Percentiles rank a stretch among this genome's conserved stretches.
Conservation (phyloP, 2,113 vertebrate species). For the Oryzias javanicus region DNA sequence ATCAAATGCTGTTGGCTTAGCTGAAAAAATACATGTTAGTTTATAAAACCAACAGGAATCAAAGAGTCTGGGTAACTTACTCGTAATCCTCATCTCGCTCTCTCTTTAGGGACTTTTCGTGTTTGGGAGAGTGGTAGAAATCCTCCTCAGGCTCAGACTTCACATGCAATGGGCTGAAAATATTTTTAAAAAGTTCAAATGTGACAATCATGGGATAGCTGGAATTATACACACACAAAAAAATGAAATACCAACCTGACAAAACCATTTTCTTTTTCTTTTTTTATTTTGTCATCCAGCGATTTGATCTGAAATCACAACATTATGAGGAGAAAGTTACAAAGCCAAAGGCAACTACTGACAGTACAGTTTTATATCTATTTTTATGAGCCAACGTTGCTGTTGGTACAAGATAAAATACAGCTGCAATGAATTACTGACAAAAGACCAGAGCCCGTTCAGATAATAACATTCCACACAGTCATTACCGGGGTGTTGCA, state of each 20-base stretch:
- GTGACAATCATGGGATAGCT: neutral
- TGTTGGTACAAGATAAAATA: too few species aligned
- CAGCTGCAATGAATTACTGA: too few species aligned
- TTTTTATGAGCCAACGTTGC: too few species aligned
- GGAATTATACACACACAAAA: neutral
- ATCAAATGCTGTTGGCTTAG: neutral
- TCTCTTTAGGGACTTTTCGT: constrained; percentile 87
- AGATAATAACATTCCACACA: too few species aligned
- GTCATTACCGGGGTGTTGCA: too few species aligned
- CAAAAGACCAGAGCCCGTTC: too few species aligned
- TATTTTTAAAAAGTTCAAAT: neutral
- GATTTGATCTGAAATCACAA: constrained; percentile 49
- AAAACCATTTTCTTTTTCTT: constrained; percentile 96
- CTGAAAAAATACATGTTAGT: neutral
- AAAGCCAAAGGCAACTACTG: too few species aligned
- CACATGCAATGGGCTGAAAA: constrained; percentile 82
- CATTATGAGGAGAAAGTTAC: neutral
- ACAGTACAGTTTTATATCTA: neutral
- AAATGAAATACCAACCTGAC: constrained; percentile 80
- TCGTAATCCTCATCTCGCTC: constrained; percentile 86
- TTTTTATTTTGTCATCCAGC: constrained; percentile 87
- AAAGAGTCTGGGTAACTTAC: constrained; percentile 74
- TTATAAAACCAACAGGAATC: neutral
- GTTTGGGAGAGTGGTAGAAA: constrained; percentile 84
- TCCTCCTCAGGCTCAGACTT: constrained; percentile 90